Conservation (phyloP, 2,113 vertebrate species). For the Gobio gobio region DNA sequence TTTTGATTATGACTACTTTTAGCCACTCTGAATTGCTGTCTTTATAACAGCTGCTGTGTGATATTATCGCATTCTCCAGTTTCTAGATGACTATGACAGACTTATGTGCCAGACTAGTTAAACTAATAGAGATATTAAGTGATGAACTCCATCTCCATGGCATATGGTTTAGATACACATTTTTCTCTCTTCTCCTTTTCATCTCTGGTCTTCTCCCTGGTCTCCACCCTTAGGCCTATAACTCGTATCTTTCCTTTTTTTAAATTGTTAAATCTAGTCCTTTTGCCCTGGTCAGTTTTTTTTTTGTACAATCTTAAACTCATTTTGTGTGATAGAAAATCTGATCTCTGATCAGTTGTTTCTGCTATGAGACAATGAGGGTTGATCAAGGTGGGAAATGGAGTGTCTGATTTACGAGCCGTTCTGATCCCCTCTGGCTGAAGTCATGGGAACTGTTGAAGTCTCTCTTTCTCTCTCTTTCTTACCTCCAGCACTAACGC, state of each 20-base stretch:
- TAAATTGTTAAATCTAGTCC: background rate
- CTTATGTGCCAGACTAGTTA: conserved; percentile 50
- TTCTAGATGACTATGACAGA: conserved; percentile 44
- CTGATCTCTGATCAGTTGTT: conserved; percentile 24
- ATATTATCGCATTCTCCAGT: conserved; percentile 8
- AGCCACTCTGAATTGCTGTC: background rate
- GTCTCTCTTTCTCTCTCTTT: background rate
- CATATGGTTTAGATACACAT: conserved; percentile 69
- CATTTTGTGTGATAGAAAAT: background rate
- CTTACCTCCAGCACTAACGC: background rate
- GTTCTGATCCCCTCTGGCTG: conserved; percentile 48
- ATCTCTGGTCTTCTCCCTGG: conserved; percentile 57
- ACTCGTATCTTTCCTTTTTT: conserved; percentile 39
- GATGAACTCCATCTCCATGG: conserved; percentile 60
- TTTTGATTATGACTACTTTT: background rate
- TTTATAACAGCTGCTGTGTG: conserved; percentile 23
- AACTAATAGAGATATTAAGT: conserved; percentile 58
- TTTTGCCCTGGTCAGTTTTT: conserved; percentile 26
- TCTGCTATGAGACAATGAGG: conserved; percentile 3
- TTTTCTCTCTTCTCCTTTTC: conserved; percentile 59
- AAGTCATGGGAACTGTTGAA: conserved; percentile 55
- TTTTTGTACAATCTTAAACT: background rate
- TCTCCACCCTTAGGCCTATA: conserved; percentile 49
- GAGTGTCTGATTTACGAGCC: conserved; percentile 58
- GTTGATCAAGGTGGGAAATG: conserved; percentile 58